Conservation (phyloP, 2,888 invertebrate genomes). For the Drosophila longiperda region DNA sequence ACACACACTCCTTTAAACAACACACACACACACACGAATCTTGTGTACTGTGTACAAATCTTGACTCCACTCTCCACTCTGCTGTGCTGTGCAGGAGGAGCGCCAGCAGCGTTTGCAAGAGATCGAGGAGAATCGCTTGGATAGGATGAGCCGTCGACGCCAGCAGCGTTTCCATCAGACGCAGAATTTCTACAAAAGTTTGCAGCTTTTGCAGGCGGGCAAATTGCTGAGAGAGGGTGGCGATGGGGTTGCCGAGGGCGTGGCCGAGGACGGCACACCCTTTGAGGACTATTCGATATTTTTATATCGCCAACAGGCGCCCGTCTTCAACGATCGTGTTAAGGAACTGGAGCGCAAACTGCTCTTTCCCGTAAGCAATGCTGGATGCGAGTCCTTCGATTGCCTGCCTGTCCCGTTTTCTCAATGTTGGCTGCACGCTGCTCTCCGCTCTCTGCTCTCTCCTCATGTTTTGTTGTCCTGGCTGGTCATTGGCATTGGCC, state of each 20-base stretch:
- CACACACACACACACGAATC: slow-evolving; percentile 18
- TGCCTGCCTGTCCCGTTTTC: slow-evolving; percentile 31
- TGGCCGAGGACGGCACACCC: slow-evolving; percentile 87
- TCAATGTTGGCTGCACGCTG: slow-evolving; percentile 49
- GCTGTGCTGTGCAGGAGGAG: slow-evolving; percentile 87
- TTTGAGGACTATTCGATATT: slow-evolving; percentile 94
- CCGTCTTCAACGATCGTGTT: slow-evolving; percentile 93
- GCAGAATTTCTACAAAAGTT: slow-evolving; percentile 93
- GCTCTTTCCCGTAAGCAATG: slow-evolving; percentile 89
- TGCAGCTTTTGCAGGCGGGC: slow-evolving; percentile 93
- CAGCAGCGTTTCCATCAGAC: slow-evolving; percentile 91
- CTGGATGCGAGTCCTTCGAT: slow-evolving; percentile 45
- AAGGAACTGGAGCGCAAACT: slow-evolving; percentile 92
- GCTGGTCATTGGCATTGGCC: slow-evolving; percentile 12
- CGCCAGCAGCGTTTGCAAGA: slow-evolving; percentile 91
- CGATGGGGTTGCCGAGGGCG: slow-evolving; percentile 75
- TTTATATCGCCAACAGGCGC: slow-evolving; percentile 93
- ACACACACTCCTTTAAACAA: slow-evolving; percentile 17
- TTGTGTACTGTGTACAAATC: slow-evolving; percentile 19
- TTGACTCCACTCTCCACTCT: slow-evolving; percentile 59
- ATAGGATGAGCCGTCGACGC: slow-evolving; percentile 88
- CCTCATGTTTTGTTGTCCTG: slow-evolving; percentile 14
- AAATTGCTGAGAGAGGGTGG: slow-evolving; percentile 86
- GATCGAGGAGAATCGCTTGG: slow-evolving; percentile 89
- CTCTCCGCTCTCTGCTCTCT: slow-evolving; percentile 16